Evolutionary conservation across 2,888 invertebrate genomes (phyloP).

Genomic region (Eucera pruinosa): DNA sequence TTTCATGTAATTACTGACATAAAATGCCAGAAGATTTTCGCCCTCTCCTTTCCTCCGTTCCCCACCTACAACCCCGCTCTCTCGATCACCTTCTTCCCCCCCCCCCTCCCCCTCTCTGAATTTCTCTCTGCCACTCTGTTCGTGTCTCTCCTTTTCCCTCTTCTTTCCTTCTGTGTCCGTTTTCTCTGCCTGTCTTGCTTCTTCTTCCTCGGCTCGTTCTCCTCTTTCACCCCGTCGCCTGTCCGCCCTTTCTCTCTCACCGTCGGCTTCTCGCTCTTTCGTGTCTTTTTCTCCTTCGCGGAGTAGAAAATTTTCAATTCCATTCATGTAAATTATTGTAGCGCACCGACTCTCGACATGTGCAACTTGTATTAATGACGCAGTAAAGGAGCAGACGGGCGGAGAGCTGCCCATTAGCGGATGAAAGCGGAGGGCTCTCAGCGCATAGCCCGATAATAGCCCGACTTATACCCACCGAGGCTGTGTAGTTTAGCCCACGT

Average conservation of each 20-base stretch:
- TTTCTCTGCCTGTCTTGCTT: slow-evolving; percentile 38
- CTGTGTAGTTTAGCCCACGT: slow-evolving; percentile 82
- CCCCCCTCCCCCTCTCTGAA: slow-evolving; percentile 4
- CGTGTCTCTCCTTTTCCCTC: slow-evolving; percentile 12
- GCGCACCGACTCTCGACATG: slow-evolving; percentile 84
- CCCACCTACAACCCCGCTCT: slow-evolving; percentile 38
- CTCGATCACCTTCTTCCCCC: slow-evolving; percentile 57
- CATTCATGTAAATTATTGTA: slow-evolving; percentile 84
- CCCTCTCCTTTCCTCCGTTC: slow-evolving; percentile 61
- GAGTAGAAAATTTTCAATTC: slow-evolving; percentile 84
- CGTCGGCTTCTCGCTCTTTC: slow-evolving; percentile 65
- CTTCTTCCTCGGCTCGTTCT: slow-evolving; percentile 56
- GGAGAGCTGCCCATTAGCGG: slow-evolving; percentile 84
- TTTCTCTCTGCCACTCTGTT: slow-evolving; percentile 25
- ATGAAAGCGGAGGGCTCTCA: slow-evolving; percentile 84
- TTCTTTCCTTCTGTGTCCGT: slow-evolving; percentile 39
- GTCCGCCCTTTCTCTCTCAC: slow-evolving; percentile 28
- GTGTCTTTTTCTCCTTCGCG: slow-evolving; percentile 81
- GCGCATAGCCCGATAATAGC: slow-evolving; percentile 84
- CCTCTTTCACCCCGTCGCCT: slow-evolving; percentile 6
- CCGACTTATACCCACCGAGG: slow-evolving; percentile 83
- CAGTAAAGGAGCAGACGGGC: slow-evolving; percentile 84
- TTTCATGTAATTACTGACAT: slow-evolving; percentile 83
- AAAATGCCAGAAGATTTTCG: slow-evolving; percentile 80
- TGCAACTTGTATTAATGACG: slow-evolving; percentile 85